These are phyloP conservation scores for Drosophila trichaetosa DNA, from an alignment of 2,888 invertebrate genomes.

Conservation along the genomic window DNA sequence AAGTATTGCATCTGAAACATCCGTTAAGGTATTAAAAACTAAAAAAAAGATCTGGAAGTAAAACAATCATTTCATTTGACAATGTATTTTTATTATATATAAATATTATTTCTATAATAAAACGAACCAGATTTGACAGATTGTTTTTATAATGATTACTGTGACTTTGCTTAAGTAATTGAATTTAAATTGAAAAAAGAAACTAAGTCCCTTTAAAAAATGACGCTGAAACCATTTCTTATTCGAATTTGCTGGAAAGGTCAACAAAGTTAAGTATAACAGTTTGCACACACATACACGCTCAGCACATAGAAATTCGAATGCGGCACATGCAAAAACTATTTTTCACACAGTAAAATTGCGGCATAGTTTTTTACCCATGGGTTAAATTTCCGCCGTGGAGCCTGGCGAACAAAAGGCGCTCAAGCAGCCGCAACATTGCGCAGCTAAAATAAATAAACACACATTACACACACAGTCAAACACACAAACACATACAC, in stretches of 20 bases:
- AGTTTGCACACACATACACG: neutral
- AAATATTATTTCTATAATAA: neutral
- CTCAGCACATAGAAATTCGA: neutral
- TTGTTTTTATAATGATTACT: neutral
- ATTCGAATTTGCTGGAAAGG: conserved; percentile 45
- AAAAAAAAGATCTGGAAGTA: neutral
- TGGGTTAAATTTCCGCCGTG: conserved; percentile 53
- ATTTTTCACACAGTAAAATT: conserved; percentile 66
- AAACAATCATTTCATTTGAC: neutral
- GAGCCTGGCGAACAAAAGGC: conserved; percentile 54
- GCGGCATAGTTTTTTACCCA: conserved; percentile 54
- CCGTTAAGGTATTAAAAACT: too few species aligned
- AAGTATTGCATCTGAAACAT: too few species aligned
- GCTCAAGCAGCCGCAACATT: conserved; percentile 50
- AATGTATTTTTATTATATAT: neutral
- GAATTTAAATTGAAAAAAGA: conserved; percentile 9
- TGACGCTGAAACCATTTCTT: neutral
- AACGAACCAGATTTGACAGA: neutral
- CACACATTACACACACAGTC: conserved; percentile 2
- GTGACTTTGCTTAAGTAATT: neutral
- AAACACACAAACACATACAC: neutral
- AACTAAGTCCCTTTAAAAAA: neutral
- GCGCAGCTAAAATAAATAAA: conserved; percentile 54
- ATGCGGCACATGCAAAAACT: conserved; percentile 15
- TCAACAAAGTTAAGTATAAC: conserved; percentile 46